Conservation (phyloP, 2,113 vertebrate genomes). For the Ammodytes dubius region DNA sequence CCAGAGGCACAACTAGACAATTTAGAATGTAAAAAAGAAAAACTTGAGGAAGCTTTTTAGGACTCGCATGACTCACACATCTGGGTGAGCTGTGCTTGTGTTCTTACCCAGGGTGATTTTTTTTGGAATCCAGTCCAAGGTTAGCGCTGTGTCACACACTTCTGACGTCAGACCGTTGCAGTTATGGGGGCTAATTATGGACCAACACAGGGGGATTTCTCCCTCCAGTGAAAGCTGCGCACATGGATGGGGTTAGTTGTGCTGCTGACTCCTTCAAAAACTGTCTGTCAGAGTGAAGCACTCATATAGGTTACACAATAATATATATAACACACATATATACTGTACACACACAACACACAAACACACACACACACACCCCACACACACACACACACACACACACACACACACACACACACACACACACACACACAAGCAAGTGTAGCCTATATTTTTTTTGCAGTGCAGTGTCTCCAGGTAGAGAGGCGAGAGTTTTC, state of each 20-base stretch:
- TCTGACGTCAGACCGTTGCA: conserved; percentile 70
- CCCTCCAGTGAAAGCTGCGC: conserved; percentile 67
- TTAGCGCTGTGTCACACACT: conserved; percentile 72
- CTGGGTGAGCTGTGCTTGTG: conserved; percentile 41
- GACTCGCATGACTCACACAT: conserved; percentile 44
- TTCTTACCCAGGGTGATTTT: conserved; percentile 52
- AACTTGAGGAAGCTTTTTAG: conserved; percentile 14
- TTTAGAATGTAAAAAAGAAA: conserved; percentile 22
- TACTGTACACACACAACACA: conserved; percentile 17
- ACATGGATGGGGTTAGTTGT: conserved; percentile 58
- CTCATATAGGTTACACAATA: conserved; percentile 16
- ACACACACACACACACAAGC: conserved; percentile 35
- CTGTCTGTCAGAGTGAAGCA: conserved; percentile 65
- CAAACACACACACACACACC: conserved; percentile 17
- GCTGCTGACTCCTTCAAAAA: conserved; percentile 78
- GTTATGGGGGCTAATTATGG: conserved; percentile 79
- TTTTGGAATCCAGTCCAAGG: conserved; percentile 78
- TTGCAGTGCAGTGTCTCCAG: conserved; percentile 80
- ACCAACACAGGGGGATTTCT: conserved; percentile 71
- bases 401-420: neutral
- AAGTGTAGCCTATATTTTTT: conserved; percentile 48
- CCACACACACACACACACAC: conserved; percentile 5
- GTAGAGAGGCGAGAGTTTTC: conserved; percentile 82
- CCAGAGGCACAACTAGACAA: neutral
- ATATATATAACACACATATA: conserved; percentile 18